Conservation (phyloP, 2,888 invertebrate species). For the Cataglyphis cursor region DNA sequence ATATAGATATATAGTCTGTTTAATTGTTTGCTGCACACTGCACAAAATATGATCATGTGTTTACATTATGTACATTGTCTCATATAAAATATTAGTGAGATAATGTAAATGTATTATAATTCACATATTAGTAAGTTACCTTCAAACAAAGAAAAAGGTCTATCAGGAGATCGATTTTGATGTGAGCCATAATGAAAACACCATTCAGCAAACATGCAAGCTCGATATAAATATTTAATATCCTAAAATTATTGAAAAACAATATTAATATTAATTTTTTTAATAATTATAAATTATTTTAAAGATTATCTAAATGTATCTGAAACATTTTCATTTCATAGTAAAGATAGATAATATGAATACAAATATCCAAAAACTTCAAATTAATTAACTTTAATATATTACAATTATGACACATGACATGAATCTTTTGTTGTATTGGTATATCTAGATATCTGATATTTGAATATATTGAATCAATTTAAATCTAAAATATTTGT, state of each 20-base stretch:
- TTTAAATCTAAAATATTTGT: background rate
- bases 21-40: background rate
- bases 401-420: background rate
- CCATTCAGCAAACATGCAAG: slow-evolving; percentile 94
- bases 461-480: background rate
- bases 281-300: background rate
- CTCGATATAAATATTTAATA: slow-evolving; percentile 91
- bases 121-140: slow-evolving; percentile 86
- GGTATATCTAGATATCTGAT: background rate
- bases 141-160: slow-evolving; percentile 95
- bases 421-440: background rate
- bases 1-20: background rate
- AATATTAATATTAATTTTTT: background rate
- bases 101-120: slow-evolving; percentile 5
- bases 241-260: slow-evolving; percentile 87
- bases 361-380: background rate
- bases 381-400: background rate
- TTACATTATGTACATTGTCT: slow-evolving; percentile 12
- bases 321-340: background rate
- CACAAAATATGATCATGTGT: background rate
- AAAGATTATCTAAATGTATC: background rate
- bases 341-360: background rate
- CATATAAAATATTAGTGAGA: background rate
- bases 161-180: slow-evolving; percentile 90
- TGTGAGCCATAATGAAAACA: slow-evolving; percentile 91